Evolutionary conservation across 2,113 vertebrate genomes (phyloP).

Genomic region (Isurus oxyrinchus): DNA sequence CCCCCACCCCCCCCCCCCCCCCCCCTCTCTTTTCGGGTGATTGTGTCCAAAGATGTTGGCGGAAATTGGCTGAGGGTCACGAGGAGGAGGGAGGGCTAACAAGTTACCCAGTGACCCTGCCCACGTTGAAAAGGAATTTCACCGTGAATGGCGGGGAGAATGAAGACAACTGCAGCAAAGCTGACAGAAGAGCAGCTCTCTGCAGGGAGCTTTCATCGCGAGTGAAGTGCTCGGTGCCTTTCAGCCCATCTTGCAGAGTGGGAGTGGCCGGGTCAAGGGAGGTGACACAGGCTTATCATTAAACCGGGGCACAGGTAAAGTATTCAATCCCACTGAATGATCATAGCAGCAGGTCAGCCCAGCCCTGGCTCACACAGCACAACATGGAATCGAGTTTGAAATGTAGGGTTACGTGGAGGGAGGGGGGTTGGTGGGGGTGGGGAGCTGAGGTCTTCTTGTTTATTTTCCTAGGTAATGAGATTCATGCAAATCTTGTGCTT

Average conservation of each 20-base stretch:
- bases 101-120: neutral
- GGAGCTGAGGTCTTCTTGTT: neutral
- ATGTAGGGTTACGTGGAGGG: neutral
- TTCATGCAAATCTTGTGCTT: conserved; percentile 18
- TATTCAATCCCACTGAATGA: neutral
- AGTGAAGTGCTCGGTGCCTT: neutral
- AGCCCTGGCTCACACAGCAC: neutral
- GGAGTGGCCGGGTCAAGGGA: neutral
- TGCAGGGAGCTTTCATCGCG: neutral
- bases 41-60: neutral
- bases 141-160: neutral
- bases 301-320: neutral
- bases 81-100: neutral
- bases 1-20: no score
- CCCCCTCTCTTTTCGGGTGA: neutral
- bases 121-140: neutral
- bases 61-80: neutral
- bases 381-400: neutral
- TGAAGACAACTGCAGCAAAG: neutral
- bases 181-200: no score
- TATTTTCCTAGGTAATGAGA: conserved; percentile 6
- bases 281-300: neutral
- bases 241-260: neutral
- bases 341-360: neutral
- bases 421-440: neutral